Evolutionary conservation across 2,797 vertebrate species (phyloP).

Genomic region (Echiichthys vipera): DNA sequence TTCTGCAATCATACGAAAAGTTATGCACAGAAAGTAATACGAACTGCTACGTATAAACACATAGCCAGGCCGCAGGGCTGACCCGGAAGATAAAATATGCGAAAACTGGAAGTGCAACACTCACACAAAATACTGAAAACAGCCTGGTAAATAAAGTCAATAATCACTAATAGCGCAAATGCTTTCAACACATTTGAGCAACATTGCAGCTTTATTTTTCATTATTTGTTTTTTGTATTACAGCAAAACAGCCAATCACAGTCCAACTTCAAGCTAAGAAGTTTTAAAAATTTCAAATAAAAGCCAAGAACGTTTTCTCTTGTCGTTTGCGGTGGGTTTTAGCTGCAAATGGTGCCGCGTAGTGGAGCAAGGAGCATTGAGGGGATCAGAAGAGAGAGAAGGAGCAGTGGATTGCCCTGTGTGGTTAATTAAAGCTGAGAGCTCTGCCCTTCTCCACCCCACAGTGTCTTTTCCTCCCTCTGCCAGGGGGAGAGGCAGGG

Average conservation of each 20-base stretch:
- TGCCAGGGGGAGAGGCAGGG: slow-evolving; percentile 4
- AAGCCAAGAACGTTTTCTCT: slow-evolving; percentile 15
- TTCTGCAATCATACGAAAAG: too few species aligned
- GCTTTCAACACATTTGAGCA: not conserved
- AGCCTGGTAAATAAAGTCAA: too few species aligned
- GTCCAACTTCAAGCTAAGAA: not conserved
- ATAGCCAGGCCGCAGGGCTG: too few species aligned
- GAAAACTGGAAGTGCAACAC: too few species aligned
- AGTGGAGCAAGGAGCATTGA: not conserved
- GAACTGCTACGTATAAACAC: too few species aligned
- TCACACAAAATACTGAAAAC: too few species aligned
- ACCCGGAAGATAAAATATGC: too few species aligned
- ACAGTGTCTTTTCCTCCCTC: slow-evolving; percentile 32
- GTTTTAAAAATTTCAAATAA: slow-evolving; percentile 18
- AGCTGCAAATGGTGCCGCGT: not conserved
- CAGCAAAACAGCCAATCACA: not conserved
- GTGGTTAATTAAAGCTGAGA: slow-evolving; percentile 65
- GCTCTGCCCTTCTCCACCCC: slow-evolving; percentile 57
- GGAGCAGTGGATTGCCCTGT: slow-evolving; percentile 21
- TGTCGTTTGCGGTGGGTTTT: slow-evolving; percentile 9
- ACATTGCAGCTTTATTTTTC: not conserved
- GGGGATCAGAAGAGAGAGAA: slow-evolving; percentile 6
- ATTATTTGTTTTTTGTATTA: not conserved
- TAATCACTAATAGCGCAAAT: too few species aligned
- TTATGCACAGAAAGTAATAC: too few species aligned